Evolutionary conservation across 2,113 vertebrate genomes (phyloP).

Genomic region (Saccopteryx bilineata): DNA sequence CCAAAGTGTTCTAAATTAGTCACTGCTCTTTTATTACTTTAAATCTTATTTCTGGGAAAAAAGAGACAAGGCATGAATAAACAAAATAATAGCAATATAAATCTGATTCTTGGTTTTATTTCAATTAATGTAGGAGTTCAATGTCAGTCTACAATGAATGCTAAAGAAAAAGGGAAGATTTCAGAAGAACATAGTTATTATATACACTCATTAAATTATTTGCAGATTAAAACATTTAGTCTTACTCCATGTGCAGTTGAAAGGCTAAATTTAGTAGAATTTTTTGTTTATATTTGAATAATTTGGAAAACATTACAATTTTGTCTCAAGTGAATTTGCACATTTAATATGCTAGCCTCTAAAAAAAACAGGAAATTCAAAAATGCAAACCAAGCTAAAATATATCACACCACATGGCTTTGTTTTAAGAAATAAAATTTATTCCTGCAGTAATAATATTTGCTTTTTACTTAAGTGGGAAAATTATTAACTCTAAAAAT

Average conservation of each 20-base stretch:
- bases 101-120: constrained; percentile 20
- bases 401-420: constrained; percentile 27
- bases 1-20: not conserved
- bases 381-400: constrained; percentile 61
- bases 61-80: not conserved
- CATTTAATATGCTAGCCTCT: constrained; percentile 40
- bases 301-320: constrained; percentile 67
- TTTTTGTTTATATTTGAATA: constrained; percentile 57
- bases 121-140: not conserved
- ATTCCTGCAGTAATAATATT: constrained; percentile 65
- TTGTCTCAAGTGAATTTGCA: constrained; percentile 71
- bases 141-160: constrained; percentile 7
- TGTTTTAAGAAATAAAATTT: constrained; percentile 60
- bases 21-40: constrained; percentile 3
- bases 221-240: constrained; percentile 41
- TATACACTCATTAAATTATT: constrained; percentile 31
- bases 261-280: constrained; percentile 54
- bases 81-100: constrained; percentile 14
- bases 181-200: constrained; percentile 4
- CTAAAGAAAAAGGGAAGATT: constrained; percentile 49
- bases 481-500: constrained; percentile 48
- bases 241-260: not conserved
- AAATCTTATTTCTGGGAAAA: not conserved
- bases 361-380: constrained; percentile 62
- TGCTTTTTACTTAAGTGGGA: constrained; percentile 43